These are phyloP conservation scores for Crematogaster levior DNA, from an alignment of 2,888 invertebrate species.

Conservation along the genomic window DNA sequence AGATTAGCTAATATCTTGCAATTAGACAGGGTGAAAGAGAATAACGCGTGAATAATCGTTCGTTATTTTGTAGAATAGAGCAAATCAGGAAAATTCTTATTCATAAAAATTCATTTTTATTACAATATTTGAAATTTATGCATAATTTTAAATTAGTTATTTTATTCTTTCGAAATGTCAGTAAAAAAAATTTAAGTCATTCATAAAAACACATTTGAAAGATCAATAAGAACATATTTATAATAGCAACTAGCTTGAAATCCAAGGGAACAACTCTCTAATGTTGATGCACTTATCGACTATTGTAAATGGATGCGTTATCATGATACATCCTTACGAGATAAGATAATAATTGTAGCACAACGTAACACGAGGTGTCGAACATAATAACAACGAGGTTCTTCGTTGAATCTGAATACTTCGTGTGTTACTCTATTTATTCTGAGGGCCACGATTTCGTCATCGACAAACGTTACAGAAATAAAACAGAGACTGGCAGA, in stretches of 20 bases:
- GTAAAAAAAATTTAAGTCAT: background rate
- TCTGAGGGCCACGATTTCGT: background rate
- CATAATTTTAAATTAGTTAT: background rate
- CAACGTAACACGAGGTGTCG: slow-evolving; percentile 41
- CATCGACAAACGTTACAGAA: slow-evolving; percentile 27
- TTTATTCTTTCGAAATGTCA: background rate
- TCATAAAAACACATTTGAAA: background rate
- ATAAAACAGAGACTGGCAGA: background rate
- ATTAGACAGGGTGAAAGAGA: background rate
- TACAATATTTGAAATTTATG: background rate
- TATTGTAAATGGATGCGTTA: slow-evolving; percentile 33
- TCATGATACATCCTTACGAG: slow-evolving; percentile 54
- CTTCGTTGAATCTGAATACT: slow-evolving; percentile 5
- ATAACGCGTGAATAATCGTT: background rate
- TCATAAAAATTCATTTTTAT: background rate
- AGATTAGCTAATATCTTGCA: slow-evolving; percentile 65
- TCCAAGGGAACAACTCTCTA: background rate
- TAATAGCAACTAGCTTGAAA: background rate
- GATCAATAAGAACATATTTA: too few species aligned
- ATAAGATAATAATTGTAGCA: slow-evolving; percentile 55
- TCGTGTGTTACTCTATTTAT: slow-evolving; percentile 9
- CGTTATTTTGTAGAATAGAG: background rate
- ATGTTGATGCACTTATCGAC: slow-evolving; percentile 11
- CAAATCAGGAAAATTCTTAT: background rate
- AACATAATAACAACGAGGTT: slow-evolving; percentile 19